These are phyloP conservation scores for Antigone vipio DNA, from an alignment of 2,113 vertebrate species.

Conservation along the genomic window DNA sequence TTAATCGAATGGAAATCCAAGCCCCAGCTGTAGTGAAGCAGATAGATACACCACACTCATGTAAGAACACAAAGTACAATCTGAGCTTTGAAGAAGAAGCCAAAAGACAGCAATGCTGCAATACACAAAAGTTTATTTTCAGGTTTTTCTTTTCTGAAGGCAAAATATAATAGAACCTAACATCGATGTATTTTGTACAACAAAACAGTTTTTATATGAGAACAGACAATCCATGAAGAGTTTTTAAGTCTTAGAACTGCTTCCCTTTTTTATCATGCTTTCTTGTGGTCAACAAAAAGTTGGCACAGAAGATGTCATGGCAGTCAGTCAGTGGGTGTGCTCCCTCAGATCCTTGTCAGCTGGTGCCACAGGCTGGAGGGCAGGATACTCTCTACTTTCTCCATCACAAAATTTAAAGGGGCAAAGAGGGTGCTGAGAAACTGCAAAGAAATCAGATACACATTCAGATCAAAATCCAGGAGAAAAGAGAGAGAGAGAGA, in stretches of 20 bases:
- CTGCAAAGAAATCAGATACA: conserved; percentile 74
- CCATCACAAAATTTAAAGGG: conserved; percentile 98
- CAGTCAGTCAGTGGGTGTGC: conserved; percentile 30
- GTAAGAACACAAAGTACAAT: not conserved
- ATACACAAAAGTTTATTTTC: conserved; percentile 96
- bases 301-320: conserved; percentile 79
- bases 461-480: not conserved
- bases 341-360: conserved; percentile 90
- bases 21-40: not conserved
- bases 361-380: conserved; percentile 99
- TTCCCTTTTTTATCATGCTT: conserved; percentile 81
- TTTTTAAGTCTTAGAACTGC: conserved; percentile 72
- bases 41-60: not conserved
- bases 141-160: conserved; percentile 82
- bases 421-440: conserved; percentile 98
- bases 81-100: conserved; percentile 9
- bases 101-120: conserved; percentile 72
- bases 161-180: conserved; percentile 87
- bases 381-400: conserved; percentile 97
- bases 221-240: conserved; percentile 82
- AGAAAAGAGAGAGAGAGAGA: not conserved
- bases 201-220: conserved; percentile 86
- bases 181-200: conserved; percentile 89
- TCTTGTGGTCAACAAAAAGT: conserved; percentile 72
- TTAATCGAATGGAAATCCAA: not conserved